Conservation (phyloP, 2,797 vertebrate species). For the Periparus ater region DNA sequence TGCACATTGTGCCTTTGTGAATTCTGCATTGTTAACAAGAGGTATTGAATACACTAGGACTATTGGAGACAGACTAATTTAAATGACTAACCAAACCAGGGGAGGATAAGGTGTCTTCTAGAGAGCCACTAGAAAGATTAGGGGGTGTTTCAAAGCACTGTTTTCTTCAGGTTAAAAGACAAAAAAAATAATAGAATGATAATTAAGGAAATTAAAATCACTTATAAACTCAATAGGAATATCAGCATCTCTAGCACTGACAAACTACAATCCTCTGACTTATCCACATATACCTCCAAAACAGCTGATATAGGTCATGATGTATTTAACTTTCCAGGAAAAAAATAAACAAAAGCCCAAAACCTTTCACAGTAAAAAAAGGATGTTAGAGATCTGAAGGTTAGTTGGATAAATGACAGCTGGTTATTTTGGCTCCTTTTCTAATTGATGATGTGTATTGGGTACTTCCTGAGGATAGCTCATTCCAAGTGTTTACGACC, state of each 20-base stretch:
- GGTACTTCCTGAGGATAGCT: background rate
- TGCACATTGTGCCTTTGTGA: background rate
- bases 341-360: background rate
- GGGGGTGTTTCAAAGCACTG: background rate
- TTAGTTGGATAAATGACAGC: background rate
- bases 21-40: background rate
- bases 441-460: background rate
- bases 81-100: background rate
- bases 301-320: background rate
- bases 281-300: background rate
- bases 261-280: background rate
- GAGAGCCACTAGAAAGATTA: background rate
- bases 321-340: background rate
- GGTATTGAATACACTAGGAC: background rate
- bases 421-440: background rate
- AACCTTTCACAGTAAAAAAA: background rate
- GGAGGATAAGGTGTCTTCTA: background rate
- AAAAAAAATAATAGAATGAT: fast-evolving
- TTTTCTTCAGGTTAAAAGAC: background rate
- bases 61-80: background rate
- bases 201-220: background rate
- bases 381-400: background rate
- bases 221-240: background rate
- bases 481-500: background rate
- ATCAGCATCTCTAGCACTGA: background rate